Evolutionary conservation across 1,140 invertebrate genomes (phyloP).

Genomic region (Elymnias hypermnestra): DNA sequence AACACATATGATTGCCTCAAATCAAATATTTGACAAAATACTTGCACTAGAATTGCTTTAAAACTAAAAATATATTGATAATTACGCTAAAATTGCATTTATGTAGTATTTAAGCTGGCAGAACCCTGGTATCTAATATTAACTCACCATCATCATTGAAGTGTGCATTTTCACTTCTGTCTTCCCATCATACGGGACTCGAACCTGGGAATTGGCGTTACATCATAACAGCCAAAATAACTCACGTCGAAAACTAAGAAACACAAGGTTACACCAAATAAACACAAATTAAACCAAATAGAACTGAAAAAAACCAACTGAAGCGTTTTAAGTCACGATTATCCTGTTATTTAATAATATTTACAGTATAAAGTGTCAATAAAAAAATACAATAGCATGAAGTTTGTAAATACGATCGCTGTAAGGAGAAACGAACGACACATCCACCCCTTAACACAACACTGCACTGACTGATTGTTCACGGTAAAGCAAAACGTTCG

Average conservation of each 20-base stretch:
- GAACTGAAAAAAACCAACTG: constrained; percentile 34
- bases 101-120: too few relatives aligned
- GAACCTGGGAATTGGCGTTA: constrained; percentile 53
- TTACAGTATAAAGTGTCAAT: constrained; percentile 32
- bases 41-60: too few relatives aligned
- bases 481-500: not conserved
- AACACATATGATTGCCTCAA: too few relatives aligned
- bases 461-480: constrained; percentile 44
- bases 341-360: constrained; percentile 16
- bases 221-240: constrained; percentile 69
- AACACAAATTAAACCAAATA: constrained; percentile 46
- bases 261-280: constrained; percentile 57
- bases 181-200: constrained; percentile 47
- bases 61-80: too few relatives aligned
- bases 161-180: constrained; percentile 57
- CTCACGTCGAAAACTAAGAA: constrained; percentile 45
- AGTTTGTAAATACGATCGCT: constrained; percentile 66
- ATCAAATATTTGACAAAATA: too few relatives aligned
- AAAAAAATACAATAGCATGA: constrained; percentile 59
- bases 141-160: constrained; percentile 70
- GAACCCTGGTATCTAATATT: constrained; percentile 16
- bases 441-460: constrained; percentile 27
- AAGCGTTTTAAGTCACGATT: constrained; percentile 16
- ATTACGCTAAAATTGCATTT: too few relatives aligned
- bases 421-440: constrained; percentile 21